These are phyloP conservation scores for Ondatra zibethicus DNA, from an alignment of 2,113 vertebrate species.

Conservation along the genomic window DNA sequence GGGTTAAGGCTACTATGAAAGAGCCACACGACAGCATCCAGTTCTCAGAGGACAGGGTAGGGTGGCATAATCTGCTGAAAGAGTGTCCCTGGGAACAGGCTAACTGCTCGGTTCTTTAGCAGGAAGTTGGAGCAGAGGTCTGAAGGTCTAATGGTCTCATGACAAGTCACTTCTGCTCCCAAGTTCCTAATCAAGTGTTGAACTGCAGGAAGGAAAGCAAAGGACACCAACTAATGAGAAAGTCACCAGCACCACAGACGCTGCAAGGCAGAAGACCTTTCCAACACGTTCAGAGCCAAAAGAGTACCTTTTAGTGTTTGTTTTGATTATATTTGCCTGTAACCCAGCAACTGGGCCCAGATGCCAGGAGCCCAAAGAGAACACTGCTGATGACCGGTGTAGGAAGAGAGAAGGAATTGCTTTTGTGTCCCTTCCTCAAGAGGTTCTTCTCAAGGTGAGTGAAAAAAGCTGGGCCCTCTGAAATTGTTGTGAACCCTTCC, in stretches of 20 bases:
- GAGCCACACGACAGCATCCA: not conserved
- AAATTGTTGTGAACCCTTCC: conserved; percentile 62
- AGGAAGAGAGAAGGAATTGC: conserved; percentile 71
- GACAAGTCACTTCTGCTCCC: conserved; percentile 44
- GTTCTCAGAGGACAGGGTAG: conserved; percentile 14
- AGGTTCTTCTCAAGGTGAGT: conserved; percentile 77
- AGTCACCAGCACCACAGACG: conserved; percentile 57
- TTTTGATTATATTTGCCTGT: conserved; percentile 83
- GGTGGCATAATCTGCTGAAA: not conserved
- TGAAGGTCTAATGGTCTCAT: conserved; percentile 67
- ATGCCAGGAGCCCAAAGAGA: conserved; percentile 79
- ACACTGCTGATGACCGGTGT: conserved; percentile 70
- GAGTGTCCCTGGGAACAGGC: conserved; percentile 26
- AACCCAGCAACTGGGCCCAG: conserved; percentile 81
- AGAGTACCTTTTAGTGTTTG: conserved; percentile 83
- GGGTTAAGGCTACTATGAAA: conserved; percentile 49
- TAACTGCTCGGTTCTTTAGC: conserved; percentile 44
- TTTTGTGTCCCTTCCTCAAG: conserved; percentile 75
- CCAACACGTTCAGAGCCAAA: conserved; percentile 76
- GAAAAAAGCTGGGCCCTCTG: conserved; percentile 61
- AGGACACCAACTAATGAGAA: conserved; percentile 48
- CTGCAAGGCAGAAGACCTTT: conserved; percentile 80
- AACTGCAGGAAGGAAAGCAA: conserved; percentile 58
- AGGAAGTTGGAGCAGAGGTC: conserved; percentile 69
- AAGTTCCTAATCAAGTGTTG: conserved; percentile 58